Base-by-base conservation (phyloP, 2,113 vertebrate genomes). In the Origma solitaria region DNA sequence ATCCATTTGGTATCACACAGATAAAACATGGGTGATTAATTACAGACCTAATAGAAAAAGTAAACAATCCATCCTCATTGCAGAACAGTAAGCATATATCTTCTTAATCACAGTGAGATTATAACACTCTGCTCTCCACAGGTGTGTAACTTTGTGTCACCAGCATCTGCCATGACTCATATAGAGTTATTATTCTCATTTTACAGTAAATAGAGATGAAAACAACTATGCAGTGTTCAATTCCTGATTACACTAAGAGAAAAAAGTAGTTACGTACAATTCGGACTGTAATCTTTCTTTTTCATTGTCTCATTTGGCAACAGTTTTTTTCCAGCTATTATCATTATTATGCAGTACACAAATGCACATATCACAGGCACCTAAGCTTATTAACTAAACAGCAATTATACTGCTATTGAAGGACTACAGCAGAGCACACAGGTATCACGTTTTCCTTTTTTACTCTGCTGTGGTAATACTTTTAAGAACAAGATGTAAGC, bases 101-200 rank as follows among this genome's bases (percentile, higher is more conserved):
- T 97, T 92, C 92, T 95, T 97, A 97, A 97, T 97, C 96, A 86
- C 78, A 92, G 68, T 87, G 82, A 90, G 97, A 98, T 97, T 97
- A 94, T 92, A 96, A 97, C 88, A 95, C 94, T 61, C 88, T 94
- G 40, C 80, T 97, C 96, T 93, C 96, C 95, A 89, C 97, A 98
- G 97, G 98, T 98, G 93, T 94, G 82, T 89, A 92, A 87, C 68
- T 96, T 97, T 96, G 89, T 98, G 96, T 96, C 94, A 95, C 91
- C 13, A 49, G 94, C 95, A 92, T 95, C 95, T 97, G 84, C 93
- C 93, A 96, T 93, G 93, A 97, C 97, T 98, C 97, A 97, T 88
- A 96, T 65, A 45, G 95, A 97, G 94, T 92, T 97, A 96, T 97
- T 97, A 95, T 97, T 97, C 96, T 97, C 71, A 80, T 94, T 97